Conservation (phyloP, 2,113 vertebrate species). For the Ceyx cyanopectus region DNA sequence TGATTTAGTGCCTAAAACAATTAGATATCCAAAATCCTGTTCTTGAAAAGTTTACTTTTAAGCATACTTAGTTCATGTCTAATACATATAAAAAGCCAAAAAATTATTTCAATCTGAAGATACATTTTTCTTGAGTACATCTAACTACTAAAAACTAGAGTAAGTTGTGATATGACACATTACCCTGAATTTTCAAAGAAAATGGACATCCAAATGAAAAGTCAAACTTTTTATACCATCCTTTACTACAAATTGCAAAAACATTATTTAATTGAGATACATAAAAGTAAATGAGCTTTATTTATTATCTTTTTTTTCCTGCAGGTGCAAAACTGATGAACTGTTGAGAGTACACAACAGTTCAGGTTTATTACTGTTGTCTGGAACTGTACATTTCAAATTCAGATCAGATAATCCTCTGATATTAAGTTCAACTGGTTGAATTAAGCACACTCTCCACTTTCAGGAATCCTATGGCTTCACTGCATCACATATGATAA, state of each 20-base stretch:
- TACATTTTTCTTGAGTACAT: not conserved
- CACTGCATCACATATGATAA: not conserved
- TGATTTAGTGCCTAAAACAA: not conserved
- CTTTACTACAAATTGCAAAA: not conserved
- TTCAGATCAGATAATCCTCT: not conserved
- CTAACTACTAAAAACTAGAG: not conserved
- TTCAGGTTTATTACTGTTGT: not conserved
- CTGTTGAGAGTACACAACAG: not conserved
- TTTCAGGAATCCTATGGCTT: not conserved
- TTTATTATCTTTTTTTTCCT: not conserved
- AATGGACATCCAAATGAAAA: not conserved
- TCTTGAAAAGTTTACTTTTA: not conserved
- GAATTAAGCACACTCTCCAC: not conserved
- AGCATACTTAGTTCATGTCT: not conserved
- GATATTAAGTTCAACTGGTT: not conserved
- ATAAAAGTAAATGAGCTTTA: not conserved
- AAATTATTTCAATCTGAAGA: not conserved
- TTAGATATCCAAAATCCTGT: not conserved
- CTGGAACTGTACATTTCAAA: not conserved
- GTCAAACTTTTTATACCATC: not conserved
- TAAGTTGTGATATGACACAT: not conserved
- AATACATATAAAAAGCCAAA: not conserved
- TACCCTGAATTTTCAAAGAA: not conserved
- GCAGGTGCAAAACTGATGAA: not conserved
- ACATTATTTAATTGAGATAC: not conserved